A percentile compares a stretch with the other conserved stretches of the same genome.
Conservation (phyloP, 2,113 vertebrate genomes). For the Emydocephalus ijimae region DNA sequence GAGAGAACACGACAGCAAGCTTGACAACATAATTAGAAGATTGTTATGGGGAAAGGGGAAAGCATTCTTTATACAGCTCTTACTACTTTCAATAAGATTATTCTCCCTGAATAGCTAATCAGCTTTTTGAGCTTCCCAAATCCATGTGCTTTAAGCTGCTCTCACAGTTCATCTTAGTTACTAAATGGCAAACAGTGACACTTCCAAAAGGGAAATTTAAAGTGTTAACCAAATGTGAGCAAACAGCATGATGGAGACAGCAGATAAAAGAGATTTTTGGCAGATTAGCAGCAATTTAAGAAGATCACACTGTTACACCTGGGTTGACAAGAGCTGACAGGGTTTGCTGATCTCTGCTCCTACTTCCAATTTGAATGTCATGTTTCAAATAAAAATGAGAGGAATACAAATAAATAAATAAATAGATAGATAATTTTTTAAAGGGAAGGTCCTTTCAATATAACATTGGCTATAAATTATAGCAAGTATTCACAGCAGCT, state of each 20-base stretch:
- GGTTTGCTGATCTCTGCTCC: conserved; percentile 75
- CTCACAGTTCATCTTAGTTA: conserved; percentile 65
- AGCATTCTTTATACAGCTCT: conserved; percentile 72
- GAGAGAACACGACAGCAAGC: conserved; percentile 69
- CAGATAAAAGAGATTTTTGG: conserved; percentile 67
- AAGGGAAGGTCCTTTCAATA: conserved; percentile 34
- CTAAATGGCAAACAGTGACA: conserved; percentile 75
- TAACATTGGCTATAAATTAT: conserved; percentile 24
- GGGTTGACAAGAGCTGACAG: conserved; percentile 77
- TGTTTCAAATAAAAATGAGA: conserved; percentile 66
- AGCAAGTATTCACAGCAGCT: conserved; percentile 54
- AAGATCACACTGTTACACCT: conserved; percentile 76
- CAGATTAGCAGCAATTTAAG: conserved; percentile 74
- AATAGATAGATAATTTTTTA: not conserved
- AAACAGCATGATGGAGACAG: conserved; percentile 71
- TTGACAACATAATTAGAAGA: conserved; percentile 84
- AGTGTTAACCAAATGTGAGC: conserved; percentile 75
- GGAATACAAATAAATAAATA: conserved; percentile 33
- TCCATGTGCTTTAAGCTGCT: conserved; percentile 66
- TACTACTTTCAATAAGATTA: conserved; percentile 75
- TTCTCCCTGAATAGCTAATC: conserved; percentile 80
- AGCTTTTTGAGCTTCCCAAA: conserved; percentile 73
- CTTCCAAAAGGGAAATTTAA: conserved; percentile 71
- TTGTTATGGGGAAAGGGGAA: conserved; percentile 72
- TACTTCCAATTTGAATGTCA: conserved; percentile 73